Percentiles rank a stretch among this genome's conserved stretches.
These are phyloP conservation scores for Euproctis similis DNA, from an alignment of 2,888 invertebrate species.

Conservation along the genomic window DNA sequence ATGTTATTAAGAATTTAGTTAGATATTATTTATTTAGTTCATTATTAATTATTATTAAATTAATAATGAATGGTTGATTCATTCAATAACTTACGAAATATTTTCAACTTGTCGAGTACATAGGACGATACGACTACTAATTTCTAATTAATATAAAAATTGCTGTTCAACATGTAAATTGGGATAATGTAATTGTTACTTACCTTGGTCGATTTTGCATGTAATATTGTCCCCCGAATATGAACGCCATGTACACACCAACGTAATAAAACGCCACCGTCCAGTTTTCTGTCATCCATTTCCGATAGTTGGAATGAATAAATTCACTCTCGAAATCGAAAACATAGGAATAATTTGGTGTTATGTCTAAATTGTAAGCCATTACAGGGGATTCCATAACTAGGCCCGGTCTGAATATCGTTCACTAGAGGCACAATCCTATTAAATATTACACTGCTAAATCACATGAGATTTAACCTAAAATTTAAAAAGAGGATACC, in stretches of 20 bases:
- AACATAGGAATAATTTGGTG: slow-evolving; percentile 94
- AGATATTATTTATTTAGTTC: no score
- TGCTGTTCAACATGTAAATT: no score
- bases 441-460: slow-evolving; percentile 44
- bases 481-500: slow-evolving; percentile 51
- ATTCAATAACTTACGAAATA: no score
- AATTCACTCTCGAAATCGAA: slow-evolving; percentile 97
- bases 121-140: no score
- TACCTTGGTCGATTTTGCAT: slow-evolving; percentile 93
- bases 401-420: slow-evolving; percentile 24
- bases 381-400: slow-evolving; percentile 59
- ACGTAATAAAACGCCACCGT: slow-evolving; percentile 92
- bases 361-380: slow-evolving; percentile 72
- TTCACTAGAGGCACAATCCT: slow-evolving; percentile 22
- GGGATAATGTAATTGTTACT: no score
- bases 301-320: slow-evolving; percentile 89
- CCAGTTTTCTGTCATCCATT: slow-evolving; percentile 99
- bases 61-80: no score
- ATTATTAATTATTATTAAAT: no score
- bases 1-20: no score
- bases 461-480: slow-evolving; percentile 67
- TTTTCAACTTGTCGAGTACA: no score
- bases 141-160: no score
- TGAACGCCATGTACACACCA: slow-evolving; percentile 93
- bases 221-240: slow-evolving; percentile 94